A percentile compares a stretch with the other conserved stretches of the same genome.
phyloP scores from a whole-genome alignment of 2,797 vertebrate genomes.

The Kryptolebias ocellatus region DNA sequence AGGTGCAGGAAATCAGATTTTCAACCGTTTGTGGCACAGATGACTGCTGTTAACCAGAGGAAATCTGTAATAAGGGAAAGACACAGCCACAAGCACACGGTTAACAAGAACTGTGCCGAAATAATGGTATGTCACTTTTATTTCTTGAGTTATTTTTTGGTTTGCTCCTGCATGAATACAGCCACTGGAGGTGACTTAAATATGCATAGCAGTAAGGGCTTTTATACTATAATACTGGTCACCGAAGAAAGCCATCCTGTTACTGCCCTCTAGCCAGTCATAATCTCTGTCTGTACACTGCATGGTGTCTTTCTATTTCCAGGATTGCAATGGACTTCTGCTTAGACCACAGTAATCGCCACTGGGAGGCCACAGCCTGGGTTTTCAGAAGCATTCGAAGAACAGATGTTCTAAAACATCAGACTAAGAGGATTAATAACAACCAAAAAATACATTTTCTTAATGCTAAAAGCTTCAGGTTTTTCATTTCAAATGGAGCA shows the following conservation, averaged over 20 bases:
- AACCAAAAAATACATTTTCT: not conserved
- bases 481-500: constrained; percentile 12
- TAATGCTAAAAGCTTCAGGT: not conserved
- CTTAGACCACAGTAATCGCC: constrained; percentile 57
- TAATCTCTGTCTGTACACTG: constrained; percentile 69
- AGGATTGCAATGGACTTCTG: constrained; percentile 51
- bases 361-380: constrained; percentile 47
- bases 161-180: constrained; percentile 50
- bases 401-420: constrained; percentile 35
- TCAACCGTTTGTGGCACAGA: constrained; percentile 16
- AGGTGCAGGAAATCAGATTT: constrained; percentile 32
- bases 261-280: constrained; percentile 71
- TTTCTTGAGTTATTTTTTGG: constrained; percentile 11
- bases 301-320: constrained; percentile 62
- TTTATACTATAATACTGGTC: constrained; percentile 71
- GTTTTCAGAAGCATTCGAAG: constrained; percentile 53
- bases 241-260: constrained; percentile 82
- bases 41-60: constrained; percentile 17
- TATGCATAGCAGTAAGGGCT: constrained; percentile 86
- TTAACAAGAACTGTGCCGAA: constrained; percentile 30
- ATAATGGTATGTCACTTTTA: constrained; percentile 17
- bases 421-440: not conserved
- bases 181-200: constrained; percentile 69
- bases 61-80: constrained; percentile 12
- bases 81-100: constrained; percentile 14